Evolutionary conservation across 2,113 vertebrate genomes (phyloP).

Genomic region (Irena cyanogastra): DNA sequence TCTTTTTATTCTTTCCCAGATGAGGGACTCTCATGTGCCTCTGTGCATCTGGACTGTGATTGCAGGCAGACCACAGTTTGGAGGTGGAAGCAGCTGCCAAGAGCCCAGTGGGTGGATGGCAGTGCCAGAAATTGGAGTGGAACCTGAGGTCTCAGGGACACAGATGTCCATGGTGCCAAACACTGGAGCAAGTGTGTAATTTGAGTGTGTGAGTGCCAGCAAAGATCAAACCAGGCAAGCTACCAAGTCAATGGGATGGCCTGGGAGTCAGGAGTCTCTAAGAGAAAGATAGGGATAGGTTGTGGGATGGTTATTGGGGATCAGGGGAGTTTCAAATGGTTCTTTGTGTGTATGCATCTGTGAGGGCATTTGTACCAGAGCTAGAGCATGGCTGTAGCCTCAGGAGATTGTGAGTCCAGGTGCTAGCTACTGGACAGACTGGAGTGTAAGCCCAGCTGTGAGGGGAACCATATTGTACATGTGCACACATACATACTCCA

Average conservation of each 20-base stretch:
- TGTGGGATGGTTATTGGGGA: fast-evolving
- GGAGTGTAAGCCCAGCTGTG: background rate
- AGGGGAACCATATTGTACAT: background rate
- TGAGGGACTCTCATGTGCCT: background rate
- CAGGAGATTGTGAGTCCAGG: background rate
- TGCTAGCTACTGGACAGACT: background rate
- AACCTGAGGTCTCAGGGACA: fast-evolving
- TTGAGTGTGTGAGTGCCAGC: background rate
- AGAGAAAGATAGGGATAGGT: fast-evolving
- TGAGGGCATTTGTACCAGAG: background rate
- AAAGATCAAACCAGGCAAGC: background rate
- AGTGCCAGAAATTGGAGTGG: background rate
- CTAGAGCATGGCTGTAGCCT: background rate
- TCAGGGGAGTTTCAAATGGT: fast-evolving
- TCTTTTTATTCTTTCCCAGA: background rate
- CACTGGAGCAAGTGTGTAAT: background rate
- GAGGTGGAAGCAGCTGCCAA: background rate
- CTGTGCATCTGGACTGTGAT: background rate
- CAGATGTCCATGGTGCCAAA: fast-evolving
- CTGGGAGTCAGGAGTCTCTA: background rate
- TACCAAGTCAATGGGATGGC: background rate
- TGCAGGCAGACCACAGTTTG: fast-evolving
- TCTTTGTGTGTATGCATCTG: background rate
- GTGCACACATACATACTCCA: background rate
- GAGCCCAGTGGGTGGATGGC: fast-evolving